A percentile compares a stretch with the other conserved stretches of the same genome.
Evolutionary conservation across 2,888 invertebrate genomes (phyloP).

Genomic region (Microchrysa polita): DNA sequence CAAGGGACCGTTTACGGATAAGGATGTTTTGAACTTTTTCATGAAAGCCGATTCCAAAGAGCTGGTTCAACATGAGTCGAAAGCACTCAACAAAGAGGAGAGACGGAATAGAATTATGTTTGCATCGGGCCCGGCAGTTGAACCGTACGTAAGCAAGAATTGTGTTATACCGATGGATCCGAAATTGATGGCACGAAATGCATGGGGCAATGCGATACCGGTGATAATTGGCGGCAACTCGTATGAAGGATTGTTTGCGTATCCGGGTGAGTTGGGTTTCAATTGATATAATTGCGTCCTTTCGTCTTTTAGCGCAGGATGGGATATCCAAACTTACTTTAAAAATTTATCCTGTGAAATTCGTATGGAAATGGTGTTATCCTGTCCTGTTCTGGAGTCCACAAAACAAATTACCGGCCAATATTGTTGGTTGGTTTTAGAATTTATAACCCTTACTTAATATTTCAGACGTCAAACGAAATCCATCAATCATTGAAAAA

Average conservation of each 20-base stretch:
- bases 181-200: conserved; percentile 59
- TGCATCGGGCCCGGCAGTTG: conserved; percentile 60
- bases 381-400: too few relatives aligned
- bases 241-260: conserved; percentile 60
- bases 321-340: too few relatives aligned
- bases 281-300: too few relatives aligned
- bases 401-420: too few relatives aligned
- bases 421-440: too few relatives aligned
- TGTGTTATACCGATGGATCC: conserved; percentile 60
- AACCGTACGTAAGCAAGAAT: conserved; percentile 58
- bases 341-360: too few relatives aligned
- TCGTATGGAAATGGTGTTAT: too few relatives aligned
- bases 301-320: too few relatives aligned
- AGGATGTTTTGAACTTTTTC: conserved; percentile 60
- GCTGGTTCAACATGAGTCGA: conserved; percentile 60
- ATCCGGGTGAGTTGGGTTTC: conserved; percentile 52
- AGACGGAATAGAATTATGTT: conserved; percentile 58
- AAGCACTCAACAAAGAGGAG: conserved; percentile 60
- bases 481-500: conserved; percentile 42
- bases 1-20: conserved; percentile 59
- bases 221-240: conserved; percentile 62
- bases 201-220: conserved; percentile 62
- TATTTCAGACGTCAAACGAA: conserved; percentile 24
- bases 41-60: conserved; percentile 58
- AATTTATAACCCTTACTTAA: too few relatives aligned